phyloP scores from a whole-genome alignment of 2,113 vertebrate species.

The Hydrolagus affinis region DNA sequence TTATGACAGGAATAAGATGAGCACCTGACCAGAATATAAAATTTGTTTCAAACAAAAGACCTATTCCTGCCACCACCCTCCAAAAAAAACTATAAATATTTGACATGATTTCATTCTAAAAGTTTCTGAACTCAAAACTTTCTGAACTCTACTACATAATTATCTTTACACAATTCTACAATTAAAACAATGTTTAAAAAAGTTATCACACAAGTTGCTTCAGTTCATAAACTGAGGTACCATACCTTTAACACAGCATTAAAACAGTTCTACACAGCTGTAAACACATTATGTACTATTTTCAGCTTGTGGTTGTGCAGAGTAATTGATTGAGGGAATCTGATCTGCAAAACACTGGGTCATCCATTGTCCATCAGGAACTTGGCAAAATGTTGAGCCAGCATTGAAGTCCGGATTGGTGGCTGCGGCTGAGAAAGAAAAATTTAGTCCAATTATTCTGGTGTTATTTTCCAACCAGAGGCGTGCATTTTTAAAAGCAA shows the following conservation, averaged over 20 bases:
- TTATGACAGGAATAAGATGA: slow-evolving; percentile 7
- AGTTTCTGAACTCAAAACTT: slow-evolving; percentile 17
- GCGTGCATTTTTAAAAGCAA: too few species aligned
- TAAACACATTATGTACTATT: slow-evolving; percentile 37
- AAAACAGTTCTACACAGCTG: slow-evolving; percentile 42
- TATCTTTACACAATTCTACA: slow-evolving; percentile 20
- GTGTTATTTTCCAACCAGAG: background rate
- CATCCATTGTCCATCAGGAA: slow-evolving; percentile 79
- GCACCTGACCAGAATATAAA: background rate
- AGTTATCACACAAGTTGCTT: slow-evolving; percentile 47
- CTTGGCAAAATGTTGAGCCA: slow-evolving; percentile 42
- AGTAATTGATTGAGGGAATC: slow-evolving; percentile 53
- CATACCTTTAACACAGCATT: slow-evolving; percentile 49
- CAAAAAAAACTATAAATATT: background rate
- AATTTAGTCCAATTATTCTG: background rate
- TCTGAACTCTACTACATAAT: slow-evolving; percentile 26
- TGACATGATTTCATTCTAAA: slow-evolving; percentile 5
- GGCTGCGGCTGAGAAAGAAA: slow-evolving; percentile 38
- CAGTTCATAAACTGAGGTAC: slow-evolving; percentile 53
- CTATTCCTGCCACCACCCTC: background rate
- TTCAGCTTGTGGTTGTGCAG: slow-evolving; percentile 41
- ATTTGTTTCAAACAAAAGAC: background rate
- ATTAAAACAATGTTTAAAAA: slow-evolving; percentile 42
- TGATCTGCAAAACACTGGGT: slow-evolving; percentile 68
- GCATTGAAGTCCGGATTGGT: slow-evolving; percentile 43